phyloP scores from a whole-genome alignment of 1,140 invertebrate species.

The Aphis craccivora region DNA sequence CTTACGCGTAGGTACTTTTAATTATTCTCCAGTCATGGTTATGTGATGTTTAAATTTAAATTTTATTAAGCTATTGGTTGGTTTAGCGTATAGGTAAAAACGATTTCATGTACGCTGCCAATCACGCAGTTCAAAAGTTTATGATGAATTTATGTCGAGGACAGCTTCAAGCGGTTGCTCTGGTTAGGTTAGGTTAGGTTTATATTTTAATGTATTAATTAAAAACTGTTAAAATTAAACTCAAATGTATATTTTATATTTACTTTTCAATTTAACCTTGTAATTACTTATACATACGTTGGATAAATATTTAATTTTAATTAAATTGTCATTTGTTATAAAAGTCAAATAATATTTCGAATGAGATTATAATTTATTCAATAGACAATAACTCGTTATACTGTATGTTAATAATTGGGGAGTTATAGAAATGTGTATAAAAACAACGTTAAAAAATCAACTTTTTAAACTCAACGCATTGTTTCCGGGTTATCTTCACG shows the following conservation, averaged over 20 bases:
- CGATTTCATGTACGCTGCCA: neutral
- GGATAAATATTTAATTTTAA: conserved; percentile 13
- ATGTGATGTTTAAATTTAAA: neutral
- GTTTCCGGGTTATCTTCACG: too few species aligned
- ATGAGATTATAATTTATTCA: neutral
- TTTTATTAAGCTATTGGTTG: neutral
- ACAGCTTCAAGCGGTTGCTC: neutral
- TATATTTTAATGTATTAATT: neutral
- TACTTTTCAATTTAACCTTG: neutral
- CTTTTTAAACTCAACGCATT: neutral
- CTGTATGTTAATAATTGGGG: neutral
- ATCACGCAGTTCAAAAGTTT: neutral
- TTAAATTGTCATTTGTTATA: neutral
- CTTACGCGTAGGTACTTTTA: neutral
- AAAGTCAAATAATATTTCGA: neutral
- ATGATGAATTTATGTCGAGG: neutral
- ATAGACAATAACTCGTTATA: too few species aligned
- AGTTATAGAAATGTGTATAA: neutral
- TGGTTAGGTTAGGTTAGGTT: too few species aligned
- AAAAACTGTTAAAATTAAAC: neutral
- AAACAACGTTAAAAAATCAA: neutral
- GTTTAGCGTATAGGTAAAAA: neutral
- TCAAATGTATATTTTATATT: neutral
- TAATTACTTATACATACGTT: neutral
- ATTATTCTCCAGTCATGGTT: neutral